Conservation (phyloP, 2,888 invertebrate genomes). For the Gastrophysa polygoni region DNA sequence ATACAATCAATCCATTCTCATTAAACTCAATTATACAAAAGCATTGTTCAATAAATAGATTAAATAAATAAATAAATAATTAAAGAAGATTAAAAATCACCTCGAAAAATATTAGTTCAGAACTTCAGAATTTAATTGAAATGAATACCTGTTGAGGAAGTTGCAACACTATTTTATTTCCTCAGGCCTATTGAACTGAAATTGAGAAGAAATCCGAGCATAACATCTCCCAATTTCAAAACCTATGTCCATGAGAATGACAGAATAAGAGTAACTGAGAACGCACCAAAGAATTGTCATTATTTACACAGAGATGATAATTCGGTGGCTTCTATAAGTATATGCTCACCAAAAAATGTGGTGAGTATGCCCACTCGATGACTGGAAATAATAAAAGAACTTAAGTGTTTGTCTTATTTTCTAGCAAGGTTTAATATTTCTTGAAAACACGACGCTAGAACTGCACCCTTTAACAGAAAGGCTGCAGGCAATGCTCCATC, state of each 20-base stretch:
- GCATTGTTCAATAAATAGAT: too few relatives aligned
- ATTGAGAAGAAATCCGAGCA: conserved; percentile 66
- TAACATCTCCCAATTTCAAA: conserved; percentile 67
- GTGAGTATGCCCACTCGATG: conserved; percentile 58
- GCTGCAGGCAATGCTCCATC: conserved; percentile 53
- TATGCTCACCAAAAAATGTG: conserved; percentile 67
- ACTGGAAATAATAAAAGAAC: not conserved
- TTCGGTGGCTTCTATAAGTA: conserved; percentile 70
- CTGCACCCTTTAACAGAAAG: conserved; percentile 67
- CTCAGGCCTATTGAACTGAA: conserved; percentile 66
- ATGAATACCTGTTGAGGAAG: too few relatives aligned
- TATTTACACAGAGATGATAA: conserved; percentile 66
- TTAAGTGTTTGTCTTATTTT: too few relatives aligned
- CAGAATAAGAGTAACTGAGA: conserved; percentile 50
- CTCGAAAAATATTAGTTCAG: too few relatives aligned
- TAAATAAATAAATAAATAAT: too few relatives aligned
- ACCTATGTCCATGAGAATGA: conserved; percentile 63
- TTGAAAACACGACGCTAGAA: conserved; percentile 72
- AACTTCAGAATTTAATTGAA: too few relatives aligned
- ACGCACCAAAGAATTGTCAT: conserved; percentile 63
- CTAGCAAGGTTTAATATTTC: conserved; percentile 72
- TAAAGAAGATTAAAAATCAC: too few relatives aligned
- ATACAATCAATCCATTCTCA: too few relatives aligned
- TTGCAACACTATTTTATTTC: conserved; percentile 6
- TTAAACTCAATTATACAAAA: too few relatives aligned